Base-by-base conservation (phyloP, 1,140 invertebrate genomes). In the Rhizoglyphus robini region DNA sequence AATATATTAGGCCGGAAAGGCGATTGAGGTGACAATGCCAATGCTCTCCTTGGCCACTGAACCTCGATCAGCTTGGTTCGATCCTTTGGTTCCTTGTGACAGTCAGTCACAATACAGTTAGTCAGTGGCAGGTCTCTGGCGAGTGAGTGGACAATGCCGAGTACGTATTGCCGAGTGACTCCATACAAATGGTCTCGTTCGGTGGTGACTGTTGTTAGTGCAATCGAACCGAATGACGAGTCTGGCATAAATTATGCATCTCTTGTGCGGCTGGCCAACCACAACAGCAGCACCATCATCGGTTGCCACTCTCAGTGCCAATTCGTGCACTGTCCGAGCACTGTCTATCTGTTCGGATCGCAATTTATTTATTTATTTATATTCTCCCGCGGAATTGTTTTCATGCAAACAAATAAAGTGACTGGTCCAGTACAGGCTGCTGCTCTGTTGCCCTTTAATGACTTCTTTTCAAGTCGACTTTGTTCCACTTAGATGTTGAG, bases 401-500 rank as follows among this genome's bases (percentile, higher is more conserved):
- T 41, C 36, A 41, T 41, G 36, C 36, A 41, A 41, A 41, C 36
- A 41, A 41, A 41, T 41, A 18, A 18, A n/a, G n/a, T n/a, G n/a
- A n/a, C n/a, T 41, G 36, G 36, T 18, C 36, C 36, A 41, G 8
- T 41, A 18, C n/a, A n/a, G n/a, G n/a, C n/a, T n/a, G n/a, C n/a
- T n/a, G n/a, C n/a, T 15, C 23, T 46, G 41, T 15, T 54, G 51
- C 51, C 51, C 51, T 54, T 54, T 54, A 54, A 54, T 54, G 51
- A 54, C 51, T 54, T 54, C 51, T 54, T 54, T 54, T 20, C 51
- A 54, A 8, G 8, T 54, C 20, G 41, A 46, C 41, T 46, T 46
- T 46, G 23, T 46, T n/a, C n/a, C n/a, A n/a, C n/a, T n/a, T n/a
- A n/a, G n/a, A n/a, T n/a, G n/a, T n/a, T n/a, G n/a, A n/a, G n/a